Base-by-base conservation (phyloP, 2,797 vertebrate genomes). In the Mormyrops boulengeri region DNA sequence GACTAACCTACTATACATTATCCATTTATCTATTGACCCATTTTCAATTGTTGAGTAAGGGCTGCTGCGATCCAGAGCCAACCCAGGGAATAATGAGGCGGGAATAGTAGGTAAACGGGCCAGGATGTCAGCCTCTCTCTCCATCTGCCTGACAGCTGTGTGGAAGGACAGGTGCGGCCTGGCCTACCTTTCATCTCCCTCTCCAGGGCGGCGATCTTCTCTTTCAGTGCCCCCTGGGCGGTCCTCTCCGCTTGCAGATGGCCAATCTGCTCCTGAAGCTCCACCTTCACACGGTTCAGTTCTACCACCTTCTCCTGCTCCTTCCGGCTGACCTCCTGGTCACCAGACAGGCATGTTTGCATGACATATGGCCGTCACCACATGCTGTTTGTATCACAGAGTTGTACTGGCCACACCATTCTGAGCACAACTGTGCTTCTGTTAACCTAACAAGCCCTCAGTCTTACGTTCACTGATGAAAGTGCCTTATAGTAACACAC, bases 221-320 rank as follows among this genome's bases (percentile, higher is more conserved):
- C 97, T 90, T 92, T 97, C 60, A 98, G 94, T 0, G 96, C 96
- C 2, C 95, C 95, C 92, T 98, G 97, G 0, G 95, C 95, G 0
- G 95, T 92, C 88, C 96, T 95, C 94, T 99, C 97, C 0, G 97
- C 97, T 91, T 98, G 95, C 88, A 99, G 92, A 55, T 94, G 97
- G 47, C 98, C 98, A 0, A 97, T 96, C 93, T 97, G 97, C 92
- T 98, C 97, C 93, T 97, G 97, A n/a, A 99, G 94, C 92, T 98
- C 98, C 91, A 97, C 94, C 44, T 95, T 96, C 41, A 97, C 96
- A 85, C 95, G 95, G 62, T 94, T 95, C 92, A 99, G 96, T 89
- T 98, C 99, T 0, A 94, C 93, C 90, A 98, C 92, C 91, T 96
- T 98, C 92, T 98, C 97, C 92, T 98, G 97, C 73, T 99, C 97